Conservation (phyloP, 2,888 invertebrate species). For the Ormyrus nitidulus region DNA sequence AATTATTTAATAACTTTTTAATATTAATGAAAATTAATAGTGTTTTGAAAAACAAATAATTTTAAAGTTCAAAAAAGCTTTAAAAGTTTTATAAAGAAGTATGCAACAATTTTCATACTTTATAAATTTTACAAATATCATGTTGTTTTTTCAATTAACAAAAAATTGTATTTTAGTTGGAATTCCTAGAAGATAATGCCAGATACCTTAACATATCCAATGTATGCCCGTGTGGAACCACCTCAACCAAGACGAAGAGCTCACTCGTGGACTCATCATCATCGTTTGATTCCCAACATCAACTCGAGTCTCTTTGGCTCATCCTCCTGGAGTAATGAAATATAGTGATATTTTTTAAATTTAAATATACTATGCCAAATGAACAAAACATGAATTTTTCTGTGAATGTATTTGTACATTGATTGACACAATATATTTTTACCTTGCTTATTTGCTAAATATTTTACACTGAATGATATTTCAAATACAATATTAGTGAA, state of each 20-base stretch:
- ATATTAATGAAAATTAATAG: too few species aligned
- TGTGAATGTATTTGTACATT: background rate
- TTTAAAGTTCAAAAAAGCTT: too few species aligned
- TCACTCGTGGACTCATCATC: slow-evolving; percentile 67
- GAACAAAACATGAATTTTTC: background rate
- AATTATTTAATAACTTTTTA: background rate
- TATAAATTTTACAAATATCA: slow-evolving; percentile 8
- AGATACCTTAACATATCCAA: slow-evolving; percentile 71
- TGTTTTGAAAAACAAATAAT: too few species aligned
- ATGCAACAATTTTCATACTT: background rate
- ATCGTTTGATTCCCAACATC: slow-evolving; percentile 57
- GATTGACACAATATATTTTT: background rate
- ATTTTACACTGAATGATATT: background rate
- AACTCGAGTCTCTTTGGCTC: slow-evolving; percentile 66
- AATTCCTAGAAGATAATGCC: slow-evolving; percentile 65
- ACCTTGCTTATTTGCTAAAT: background rate
- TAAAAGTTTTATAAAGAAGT: background rate
- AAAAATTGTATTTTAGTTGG: slow-evolving; percentile 27
- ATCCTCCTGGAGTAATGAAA: slow-evolving; percentile 50
- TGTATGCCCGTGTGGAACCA: slow-evolving; percentile 71
- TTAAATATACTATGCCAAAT: background rate
- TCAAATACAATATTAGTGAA: slow-evolving; percentile 7
- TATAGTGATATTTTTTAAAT: slow-evolving; percentile 9
- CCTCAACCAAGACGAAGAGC: slow-evolving; percentile 67
- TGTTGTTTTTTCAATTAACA: slow-evolving; percentile 31